Base-by-base conservation (phyloP, 1,140 invertebrate species). In the Ostrea edulis region DNA sequence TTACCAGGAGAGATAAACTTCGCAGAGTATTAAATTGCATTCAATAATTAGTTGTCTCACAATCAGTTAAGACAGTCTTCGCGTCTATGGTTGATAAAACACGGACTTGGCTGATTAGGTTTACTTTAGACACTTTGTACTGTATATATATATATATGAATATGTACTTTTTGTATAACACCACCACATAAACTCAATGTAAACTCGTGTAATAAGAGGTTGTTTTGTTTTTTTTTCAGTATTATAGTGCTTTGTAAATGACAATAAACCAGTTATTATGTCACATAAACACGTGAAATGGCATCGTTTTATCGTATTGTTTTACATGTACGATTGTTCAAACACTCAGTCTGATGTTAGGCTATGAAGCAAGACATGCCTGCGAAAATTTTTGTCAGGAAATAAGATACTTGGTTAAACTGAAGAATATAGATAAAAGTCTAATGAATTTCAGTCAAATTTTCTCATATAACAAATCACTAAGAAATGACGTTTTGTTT, bases 401-500 rank as follows among this genome's bases (percentile, higher is more conserved):
- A 77, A 77, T 29, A 14, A 14, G 68, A 77, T 77, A 35, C 29
- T 77, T 77, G 2, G 25, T 35, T 77, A 25, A 44, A 77, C 68
- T 77, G 29, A 77, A 25, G 68, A 25, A 25, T 14, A 77, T 29
- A 77, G 68, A 77, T 77, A 77, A 77, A 77, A 29, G 68, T 77
- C 68, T 29, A 77, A 77, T 77, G 29, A 77, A 77, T 77, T 77
- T 77, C 68, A 25, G 68, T 77, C 68, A 77, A 77, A 77, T 77
- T 35, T 35, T 77, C 68, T 77, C 68, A 2, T 77, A 77, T 77
- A 77, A 77, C 68, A 77, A 77, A 25, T 77, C 25, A 29, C 29
- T 77, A 77, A 25, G 68, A 9, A 77, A 77, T 77, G 25, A 25
- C 29, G 8, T 35, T 77, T 77, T 77, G 25, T 29, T 25, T 77